Evolutionary conservation across 2,888 invertebrate species (phyloP).

Genomic region (Heliconius sara): DNA sequence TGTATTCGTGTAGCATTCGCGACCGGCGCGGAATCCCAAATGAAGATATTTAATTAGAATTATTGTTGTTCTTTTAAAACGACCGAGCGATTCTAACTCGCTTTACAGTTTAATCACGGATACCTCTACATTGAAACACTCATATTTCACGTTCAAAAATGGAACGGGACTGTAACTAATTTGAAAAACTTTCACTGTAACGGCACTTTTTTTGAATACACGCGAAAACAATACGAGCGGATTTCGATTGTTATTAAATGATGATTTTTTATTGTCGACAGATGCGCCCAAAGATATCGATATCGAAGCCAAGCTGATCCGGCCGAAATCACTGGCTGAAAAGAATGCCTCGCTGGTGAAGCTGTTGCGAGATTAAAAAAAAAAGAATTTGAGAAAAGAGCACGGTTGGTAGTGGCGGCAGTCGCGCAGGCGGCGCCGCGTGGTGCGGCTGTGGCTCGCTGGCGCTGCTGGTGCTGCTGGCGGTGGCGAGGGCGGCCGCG

Average conservation of each 20-base stretch:
- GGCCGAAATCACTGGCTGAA: slow-evolving; percentile 50
- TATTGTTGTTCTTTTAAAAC: slow-evolving; percentile 63
- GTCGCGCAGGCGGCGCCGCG: slow-evolving; percentile 70
- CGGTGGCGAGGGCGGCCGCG: slow-evolving; percentile 70
- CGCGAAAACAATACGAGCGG: slow-evolving; percentile 7
- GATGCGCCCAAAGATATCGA: slow-evolving; percentile 54
- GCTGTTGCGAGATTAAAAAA: slow-evolving; percentile 44
- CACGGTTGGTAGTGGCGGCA: slow-evolving; percentile 55
- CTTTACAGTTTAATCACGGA: slow-evolving; percentile 66
- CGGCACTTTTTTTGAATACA: slow-evolving; percentile 1
- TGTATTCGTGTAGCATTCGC: slow-evolving; percentile 53
- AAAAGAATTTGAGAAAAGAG: slow-evolving; percentile 51
- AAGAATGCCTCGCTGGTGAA: slow-evolving; percentile 42
- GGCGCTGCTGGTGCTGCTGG: slow-evolving; percentile 69
- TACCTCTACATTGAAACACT: slow-evolving; percentile 60
- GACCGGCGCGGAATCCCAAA: slow-evolving; percentile 50
- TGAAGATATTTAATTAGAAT: slow-evolving; percentile 63
- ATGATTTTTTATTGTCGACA: slow-evolving; percentile 50
- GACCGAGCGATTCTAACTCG: slow-evolving; percentile 50
- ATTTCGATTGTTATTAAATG: slow-evolving; percentile 25
- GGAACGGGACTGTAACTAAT: slow-evolving; percentile 56
- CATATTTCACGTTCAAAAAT: slow-evolving; percentile 56
- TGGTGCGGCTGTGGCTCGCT: slow-evolving; percentile 72
- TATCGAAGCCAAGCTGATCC: slow-evolving; percentile 52
- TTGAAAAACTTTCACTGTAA: slow-evolving; percentile 44